A percentile compares a stretch with the other conserved stretches of the same genome.
These are phyloP conservation scores for Melanostigma gelatinosum DNA, from an alignment of 2,113 vertebrate species.

Conservation along the genomic window DNA sequence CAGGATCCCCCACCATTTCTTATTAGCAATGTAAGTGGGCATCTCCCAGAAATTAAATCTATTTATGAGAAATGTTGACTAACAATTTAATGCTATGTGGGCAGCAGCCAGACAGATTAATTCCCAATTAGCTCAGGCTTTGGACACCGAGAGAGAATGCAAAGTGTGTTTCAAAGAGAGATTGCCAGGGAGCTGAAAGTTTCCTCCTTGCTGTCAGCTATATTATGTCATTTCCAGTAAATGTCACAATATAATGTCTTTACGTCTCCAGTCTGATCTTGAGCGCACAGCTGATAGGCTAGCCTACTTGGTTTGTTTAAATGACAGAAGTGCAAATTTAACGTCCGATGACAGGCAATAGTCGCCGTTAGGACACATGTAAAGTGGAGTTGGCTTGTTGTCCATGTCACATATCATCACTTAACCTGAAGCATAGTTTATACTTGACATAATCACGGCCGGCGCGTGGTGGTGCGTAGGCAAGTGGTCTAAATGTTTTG, in stretches of 20 bases:
- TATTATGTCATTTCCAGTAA: not conserved
- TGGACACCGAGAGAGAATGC: conserved; percentile 76
- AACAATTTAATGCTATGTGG: conserved; percentile 86
- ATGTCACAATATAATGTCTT: not conserved
- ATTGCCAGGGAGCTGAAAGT: not conserved
- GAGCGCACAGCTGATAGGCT: not conserved
- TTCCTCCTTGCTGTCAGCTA: not conserved
- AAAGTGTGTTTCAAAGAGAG: conserved; percentile 52
- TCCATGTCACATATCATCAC: no score
- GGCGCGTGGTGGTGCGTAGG: no score
- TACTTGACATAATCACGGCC: no score
- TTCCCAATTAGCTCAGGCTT: conserved; percentile 77
- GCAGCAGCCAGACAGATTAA: conserved; percentile 86
- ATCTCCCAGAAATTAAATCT: conserved; percentile 86
- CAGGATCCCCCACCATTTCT: conserved; percentile 85
- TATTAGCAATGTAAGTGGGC: conserved; percentile 82
- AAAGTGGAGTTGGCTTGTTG: no score
- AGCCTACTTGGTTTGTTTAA: no score
- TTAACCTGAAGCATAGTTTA: no score
- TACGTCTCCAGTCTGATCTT: not conserved
- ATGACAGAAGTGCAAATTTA: no score
- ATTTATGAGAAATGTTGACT: conserved; percentile 89
- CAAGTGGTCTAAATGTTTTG: no score
- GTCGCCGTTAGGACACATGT: no score
- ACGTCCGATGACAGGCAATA: no score